Conservation (phyloP, 2,888 invertebrate species). For the Dryadula phaetusa region DNA sequence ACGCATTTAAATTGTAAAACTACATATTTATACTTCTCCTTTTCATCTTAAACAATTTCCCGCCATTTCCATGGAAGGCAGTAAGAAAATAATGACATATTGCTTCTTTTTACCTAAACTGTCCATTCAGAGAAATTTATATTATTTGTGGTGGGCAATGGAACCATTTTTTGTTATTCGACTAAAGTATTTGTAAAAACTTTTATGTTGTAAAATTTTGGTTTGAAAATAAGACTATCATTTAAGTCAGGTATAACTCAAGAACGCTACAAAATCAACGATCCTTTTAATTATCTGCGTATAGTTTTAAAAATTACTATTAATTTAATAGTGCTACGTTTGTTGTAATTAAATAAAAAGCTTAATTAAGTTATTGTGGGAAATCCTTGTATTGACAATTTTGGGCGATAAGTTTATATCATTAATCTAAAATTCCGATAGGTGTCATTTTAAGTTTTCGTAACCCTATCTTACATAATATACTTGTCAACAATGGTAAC, state of each 20-base stretch:
- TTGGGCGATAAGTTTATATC: not conserved
- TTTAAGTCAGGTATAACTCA: no score
- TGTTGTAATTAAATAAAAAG: conserved; percentile 1
- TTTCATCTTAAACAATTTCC: not conserved
- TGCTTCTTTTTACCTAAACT: not conserved
- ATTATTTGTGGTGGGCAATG: not conserved
- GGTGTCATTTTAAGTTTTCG: conserved; percentile 18
- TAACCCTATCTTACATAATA: conserved; percentile 19
- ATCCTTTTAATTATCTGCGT: no score
- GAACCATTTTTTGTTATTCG: no score
- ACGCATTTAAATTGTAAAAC: conserved; percentile 5
- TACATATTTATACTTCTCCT: not conserved
- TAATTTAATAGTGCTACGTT: no score
- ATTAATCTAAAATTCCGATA: conserved; percentile 23
- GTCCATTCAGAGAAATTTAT: not conserved
- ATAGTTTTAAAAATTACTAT: no score
- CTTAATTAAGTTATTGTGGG: not conserved
- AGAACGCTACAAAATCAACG: no score
- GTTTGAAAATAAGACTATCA: no score
- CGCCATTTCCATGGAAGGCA: not conserved
- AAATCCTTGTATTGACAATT: conserved; percentile 5
- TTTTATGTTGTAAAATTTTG: no score
- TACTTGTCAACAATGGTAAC: conserved; percentile 20
- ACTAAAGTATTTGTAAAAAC: no score
- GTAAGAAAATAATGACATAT: not conserved